Evolutionary conservation across 2,797 vertebrate genomes (phyloP).

Genomic region (Lithobates sylvaticus): DNA sequence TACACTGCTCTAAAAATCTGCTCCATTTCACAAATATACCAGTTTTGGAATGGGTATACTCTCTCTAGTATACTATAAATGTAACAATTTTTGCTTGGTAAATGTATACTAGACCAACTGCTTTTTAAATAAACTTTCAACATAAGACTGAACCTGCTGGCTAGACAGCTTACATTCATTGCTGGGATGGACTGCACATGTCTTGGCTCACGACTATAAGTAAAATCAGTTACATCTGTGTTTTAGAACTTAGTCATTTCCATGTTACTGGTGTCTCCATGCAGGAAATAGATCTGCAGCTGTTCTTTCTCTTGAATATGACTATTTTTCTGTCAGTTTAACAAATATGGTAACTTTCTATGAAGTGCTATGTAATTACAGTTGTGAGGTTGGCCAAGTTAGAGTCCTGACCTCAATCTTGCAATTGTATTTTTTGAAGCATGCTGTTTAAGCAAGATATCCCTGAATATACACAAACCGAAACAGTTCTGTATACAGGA

Average conservation of each 20-base stretch:
- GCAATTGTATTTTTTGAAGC: too few species aligned
- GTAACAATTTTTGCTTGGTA: background rate
- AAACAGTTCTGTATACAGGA: too few species aligned
- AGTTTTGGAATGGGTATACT: too few species aligned
- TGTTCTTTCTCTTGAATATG: background rate
- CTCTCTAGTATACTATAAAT: too few species aligned
- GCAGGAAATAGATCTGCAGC: background rate
- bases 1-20: too few species aligned
- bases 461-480: background rate
- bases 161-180: background rate
- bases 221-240: background rate
- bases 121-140: background rate
- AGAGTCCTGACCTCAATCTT: background rate
- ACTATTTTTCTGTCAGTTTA: background rate
- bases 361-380: background rate
- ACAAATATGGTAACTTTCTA: background rate
- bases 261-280: background rate
- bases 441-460: background rate
- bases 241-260: background rate
- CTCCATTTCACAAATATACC: too few species aligned
- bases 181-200: background rate
- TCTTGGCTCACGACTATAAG: background rate
- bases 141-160: background rate
- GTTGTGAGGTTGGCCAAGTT: background rate
- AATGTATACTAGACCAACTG: background rate